phyloP scores from a whole-genome alignment of 2,888 invertebrate species.

The Cremastobaeus sp. region DNA sequence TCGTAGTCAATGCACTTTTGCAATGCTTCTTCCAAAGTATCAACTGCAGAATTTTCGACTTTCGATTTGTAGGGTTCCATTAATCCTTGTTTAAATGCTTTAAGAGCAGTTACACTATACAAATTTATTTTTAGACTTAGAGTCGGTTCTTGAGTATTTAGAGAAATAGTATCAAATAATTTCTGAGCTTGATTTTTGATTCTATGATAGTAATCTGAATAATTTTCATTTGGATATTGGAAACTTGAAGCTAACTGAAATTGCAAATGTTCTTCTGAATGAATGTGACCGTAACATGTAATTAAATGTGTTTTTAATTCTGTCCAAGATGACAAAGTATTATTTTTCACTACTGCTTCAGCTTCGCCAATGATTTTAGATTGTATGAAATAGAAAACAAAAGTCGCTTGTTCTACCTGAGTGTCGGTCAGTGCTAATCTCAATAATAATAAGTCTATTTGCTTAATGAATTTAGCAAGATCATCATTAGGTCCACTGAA shows the following conservation, averaged over 20 bases:
- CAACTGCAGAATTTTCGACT: background rate
- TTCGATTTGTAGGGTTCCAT: constrained; percentile 7
- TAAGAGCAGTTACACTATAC: background rate
- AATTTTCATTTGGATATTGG: constrained; percentile 1
- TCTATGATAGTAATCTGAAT: background rate
- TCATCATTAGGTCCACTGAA: constrained; percentile 1
- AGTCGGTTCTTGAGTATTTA: constrained; percentile 1
- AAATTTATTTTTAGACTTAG: constrained; percentile 4
- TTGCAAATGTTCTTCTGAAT: constrained; percentile 17
- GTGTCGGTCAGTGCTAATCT: background rate
- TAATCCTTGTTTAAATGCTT: constrained; percentile 15
- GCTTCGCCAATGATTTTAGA: constrained; percentile 10
- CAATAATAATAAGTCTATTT: background rate
- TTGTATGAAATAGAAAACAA: constrained; percentile 12
- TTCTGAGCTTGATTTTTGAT: constrained; percentile 9
- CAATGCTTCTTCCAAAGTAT: constrained; percentile 12
- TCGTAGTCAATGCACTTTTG: constrained; percentile 23
- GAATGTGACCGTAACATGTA: constrained; percentile 10
- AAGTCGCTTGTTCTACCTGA: background rate
- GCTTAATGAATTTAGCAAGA: constrained; percentile 8
- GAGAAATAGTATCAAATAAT: constrained; percentile 10
- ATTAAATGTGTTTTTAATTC: constrained; percentile 9
- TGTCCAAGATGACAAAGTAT: background rate
- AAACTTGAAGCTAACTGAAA: constrained; percentile 1
- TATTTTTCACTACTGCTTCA: constrained; percentile 7